These are phyloP conservation scores for Danionella dracula DNA, from an alignment of 2,797 vertebrate species.

Conservation along the genomic window DNA sequence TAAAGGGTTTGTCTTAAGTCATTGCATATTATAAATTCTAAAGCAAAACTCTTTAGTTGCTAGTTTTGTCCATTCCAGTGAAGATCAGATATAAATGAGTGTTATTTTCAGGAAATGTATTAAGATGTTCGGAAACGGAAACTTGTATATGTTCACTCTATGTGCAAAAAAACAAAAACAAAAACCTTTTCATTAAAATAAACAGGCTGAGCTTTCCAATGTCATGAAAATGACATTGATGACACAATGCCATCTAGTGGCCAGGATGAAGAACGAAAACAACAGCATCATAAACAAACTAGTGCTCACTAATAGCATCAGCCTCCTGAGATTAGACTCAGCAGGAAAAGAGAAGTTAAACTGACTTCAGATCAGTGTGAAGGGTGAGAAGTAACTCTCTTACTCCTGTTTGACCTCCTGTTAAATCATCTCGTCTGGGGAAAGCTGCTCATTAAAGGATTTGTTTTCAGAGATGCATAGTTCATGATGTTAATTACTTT, in stretches of 20 bases:
- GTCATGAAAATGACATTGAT: neutral
- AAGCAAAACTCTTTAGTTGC: too few relatives aligned
- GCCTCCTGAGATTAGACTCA: neutral
- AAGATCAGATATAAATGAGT: too few relatives aligned
- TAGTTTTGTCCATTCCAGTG: too few relatives aligned
- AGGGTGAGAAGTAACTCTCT: neutral
- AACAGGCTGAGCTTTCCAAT: too few relatives aligned
- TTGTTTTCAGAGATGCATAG: conserved; percentile 6
- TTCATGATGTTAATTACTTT: conserved; percentile 21
- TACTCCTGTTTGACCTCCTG: conserved; percentile 6
- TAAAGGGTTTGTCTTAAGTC: too few relatives aligned
- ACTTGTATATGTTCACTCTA: too few relatives aligned
- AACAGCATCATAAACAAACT: too few relatives aligned
- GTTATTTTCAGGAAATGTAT: too few relatives aligned
- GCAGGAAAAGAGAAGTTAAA: neutral
- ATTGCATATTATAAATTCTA: too few relatives aligned
- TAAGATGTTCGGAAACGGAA: too few relatives aligned
- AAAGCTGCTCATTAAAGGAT: conserved; percentile 15
- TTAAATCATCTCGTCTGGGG: neutral
- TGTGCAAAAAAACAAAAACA: too few relatives aligned
- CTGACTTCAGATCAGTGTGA: neutral
- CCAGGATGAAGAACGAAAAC: neutral
- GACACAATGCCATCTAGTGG: conserved; percentile 26
- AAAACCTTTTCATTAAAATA: too few relatives aligned
- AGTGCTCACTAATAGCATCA: neutral